Percentiles rank a stretch among this genome's conserved stretches.
Conservation (phyloP, 1,140 invertebrate species). For the Gryllus bimaculatus region DNA sequence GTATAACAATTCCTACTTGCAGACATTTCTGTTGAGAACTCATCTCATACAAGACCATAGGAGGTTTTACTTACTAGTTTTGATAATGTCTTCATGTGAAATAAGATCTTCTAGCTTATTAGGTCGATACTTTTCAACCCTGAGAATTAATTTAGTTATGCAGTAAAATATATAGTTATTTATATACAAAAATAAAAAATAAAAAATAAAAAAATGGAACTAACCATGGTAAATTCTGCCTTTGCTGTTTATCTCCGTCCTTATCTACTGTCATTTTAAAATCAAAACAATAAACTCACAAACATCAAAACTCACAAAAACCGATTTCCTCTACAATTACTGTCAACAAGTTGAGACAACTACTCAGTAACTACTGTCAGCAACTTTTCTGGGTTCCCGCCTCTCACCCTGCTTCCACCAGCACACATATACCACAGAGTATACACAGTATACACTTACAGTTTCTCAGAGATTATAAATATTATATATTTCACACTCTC, state of each 20-base stretch:
- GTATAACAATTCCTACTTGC: not conserved
- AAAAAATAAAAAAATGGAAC: not conserved
- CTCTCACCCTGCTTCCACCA: not conserved
- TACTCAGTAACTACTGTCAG: not conserved
- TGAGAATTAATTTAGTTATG: slow-evolving; percentile 35
- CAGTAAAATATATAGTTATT: not conserved
- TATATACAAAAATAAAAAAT: not conserved
- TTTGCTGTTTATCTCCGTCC: not conserved
- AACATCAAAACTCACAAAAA: too few species aligned
- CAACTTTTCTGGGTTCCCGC: not conserved
- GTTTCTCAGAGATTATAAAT: too few species aligned
- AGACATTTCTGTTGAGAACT: not conserved
- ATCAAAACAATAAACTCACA: not conserved
- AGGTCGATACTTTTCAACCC: slow-evolving; percentile 98
- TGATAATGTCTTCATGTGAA: slow-evolving; percentile 94
- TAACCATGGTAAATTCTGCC: slow-evolving; percentile 12
- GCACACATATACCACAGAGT: not conserved
- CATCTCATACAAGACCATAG: slow-evolving; percentile 32
- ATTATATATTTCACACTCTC: too few species aligned
- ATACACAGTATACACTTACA: too few species aligned
- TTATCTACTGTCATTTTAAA: not conserved
- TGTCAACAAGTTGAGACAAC: too few species aligned
- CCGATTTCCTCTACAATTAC: too few species aligned
- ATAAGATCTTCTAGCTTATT: slow-evolving; percentile 83
- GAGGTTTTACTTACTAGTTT: slow-evolving; percentile 64